phyloP scores from a whole-genome alignment of 1,140 invertebrate species.

The Drosophila fuyamai region DNA sequence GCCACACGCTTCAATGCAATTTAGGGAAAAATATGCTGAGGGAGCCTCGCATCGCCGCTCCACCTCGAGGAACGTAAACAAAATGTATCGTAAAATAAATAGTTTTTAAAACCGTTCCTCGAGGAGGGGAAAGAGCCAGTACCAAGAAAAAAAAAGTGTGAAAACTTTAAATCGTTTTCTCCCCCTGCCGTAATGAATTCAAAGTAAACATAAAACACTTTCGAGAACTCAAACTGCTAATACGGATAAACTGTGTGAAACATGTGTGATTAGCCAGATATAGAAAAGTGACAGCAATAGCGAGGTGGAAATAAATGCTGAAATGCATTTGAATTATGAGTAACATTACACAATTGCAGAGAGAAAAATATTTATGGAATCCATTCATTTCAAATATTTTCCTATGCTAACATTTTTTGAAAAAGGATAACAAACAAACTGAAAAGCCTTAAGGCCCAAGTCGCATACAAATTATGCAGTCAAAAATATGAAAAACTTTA shows the following conservation, averaged over 20 bases:
- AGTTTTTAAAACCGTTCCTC: slow-evolving; percentile 64
- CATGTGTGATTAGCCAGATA: slow-evolving; percentile 61
- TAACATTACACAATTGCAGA: neutral
- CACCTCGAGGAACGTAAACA: slow-evolving; percentile 51
- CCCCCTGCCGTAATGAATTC: slow-evolving; percentile 32
- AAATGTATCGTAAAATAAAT: slow-evolving; percentile 76
- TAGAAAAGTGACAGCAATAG: neutral
- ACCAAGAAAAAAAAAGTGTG: slow-evolving; percentile 16
- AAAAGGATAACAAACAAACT: too few relatives aligned
- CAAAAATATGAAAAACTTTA: too few relatives aligned
- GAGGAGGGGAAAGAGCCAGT: slow-evolving; percentile 14
- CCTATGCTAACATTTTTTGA: too few relatives aligned
- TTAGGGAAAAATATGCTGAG: slow-evolving; percentile 64
- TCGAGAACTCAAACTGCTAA: slow-evolving; percentile 57
- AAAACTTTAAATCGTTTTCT: slow-evolving; percentile 12
- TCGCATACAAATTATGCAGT: too few relatives aligned
- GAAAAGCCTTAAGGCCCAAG: too few relatives aligned
- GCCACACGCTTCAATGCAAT: slow-evolving; percentile 62
- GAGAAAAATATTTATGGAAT: neutral
- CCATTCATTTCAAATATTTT: too few relatives aligned
- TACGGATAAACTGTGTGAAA: slow-evolving; percentile 59
- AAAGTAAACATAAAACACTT: slow-evolving; percentile 65
- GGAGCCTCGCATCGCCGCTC: slow-evolving; percentile 13
- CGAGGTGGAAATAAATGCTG: slow-evolving; percentile 7
- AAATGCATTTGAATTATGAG: slow-evolving; percentile 10